Base-by-base conservation (phyloP, 1,140 invertebrate species). In the Subanguina moxae region DNA sequence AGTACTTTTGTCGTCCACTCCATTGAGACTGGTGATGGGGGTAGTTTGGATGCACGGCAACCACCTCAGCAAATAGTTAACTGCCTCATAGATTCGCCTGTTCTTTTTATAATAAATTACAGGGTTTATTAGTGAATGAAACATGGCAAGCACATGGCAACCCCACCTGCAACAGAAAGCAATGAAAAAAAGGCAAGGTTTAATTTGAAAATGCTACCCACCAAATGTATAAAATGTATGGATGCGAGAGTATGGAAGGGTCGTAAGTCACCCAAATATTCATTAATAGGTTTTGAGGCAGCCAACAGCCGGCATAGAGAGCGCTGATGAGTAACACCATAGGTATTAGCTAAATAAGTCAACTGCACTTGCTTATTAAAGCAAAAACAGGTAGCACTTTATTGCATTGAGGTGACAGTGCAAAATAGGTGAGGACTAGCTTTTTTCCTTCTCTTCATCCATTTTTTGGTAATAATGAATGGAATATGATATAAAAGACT, bases 251-350 rank as follows among this genome's bases (percentile, higher is more conserved):
- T 46, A 81, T 77, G 56, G 46, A 65, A 25, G 80, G 78, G 65
- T 80, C 77, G 48, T 75, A 78, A 23, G 67, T 74, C 15, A 82
- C 64, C 71, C 77, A 73, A 57, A 81, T 81, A 64, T 82, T 81
- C 74, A 81, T 82, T 52, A 81, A 62, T 32, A 81, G 52, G 69
- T 83, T 82, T 65, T 83, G 78, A 11, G 79, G 79, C 38, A 82
- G 64, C 79, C 79, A 82, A 58, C 79, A 81, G n/a, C 76, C 71
- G 11, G 78, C 78, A 52, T 83, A 80, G 30, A 82, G 63, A 21
- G 74, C 78, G 25, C 73, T 81, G 42, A 80, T 76, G 23, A 80
- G 67, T 30, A 80, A 65, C 0, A 82, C 78, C 78, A 80, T 82
- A 15, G 78, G 80, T 57, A 80, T 76, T 17, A 82, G 62, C 78